A percentile compares a stretch with the other conserved stretches of the same genome.
Conservation (phyloP, 2,888 invertebrate species). For the Cepaea hortensis region DNA sequence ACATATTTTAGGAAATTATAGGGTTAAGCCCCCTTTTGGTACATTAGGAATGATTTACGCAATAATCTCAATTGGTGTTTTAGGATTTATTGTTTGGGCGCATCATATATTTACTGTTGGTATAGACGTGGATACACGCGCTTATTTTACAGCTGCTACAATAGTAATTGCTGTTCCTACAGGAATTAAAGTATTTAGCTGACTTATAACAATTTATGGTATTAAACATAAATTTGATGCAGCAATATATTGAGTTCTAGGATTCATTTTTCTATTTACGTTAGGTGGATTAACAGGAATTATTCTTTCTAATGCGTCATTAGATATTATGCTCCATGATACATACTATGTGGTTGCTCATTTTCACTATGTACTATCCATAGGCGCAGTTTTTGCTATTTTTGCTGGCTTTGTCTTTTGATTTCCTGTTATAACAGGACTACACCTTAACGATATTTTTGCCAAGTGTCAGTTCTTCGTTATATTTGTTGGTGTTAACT, state of each 20-base stretch:
- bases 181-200: too few relatives aligned
- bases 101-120: slow-evolving; percentile 90
- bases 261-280: slow-evolving; percentile 87
- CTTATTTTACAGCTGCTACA: too few relatives aligned
- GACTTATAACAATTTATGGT: slow-evolving; percentile 81
- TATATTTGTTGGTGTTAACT: slow-evolving; percentile 86
- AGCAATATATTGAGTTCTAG: too few relatives aligned
- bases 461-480: slow-evolving; percentile 83
- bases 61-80: too few relatives aligned
- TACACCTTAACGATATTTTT: slow-evolving; percentile 80
- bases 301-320: slow-evolving; percentile 82
- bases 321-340: slow-evolving; percentile 87
- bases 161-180: too few relatives aligned
- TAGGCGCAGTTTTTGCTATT: slow-evolving; percentile 87
- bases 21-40: too few relatives aligned
- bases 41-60: too few relatives aligned
- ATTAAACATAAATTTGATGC: slow-evolving; percentile 81
- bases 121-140: slow-evolving; percentile 87
- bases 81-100: too few relatives aligned
- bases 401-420: slow-evolving; percentile 85
- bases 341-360: slow-evolving; percentile 91
- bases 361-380: slow-evolving; percentile 88
- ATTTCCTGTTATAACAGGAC: slow-evolving; percentile 83
- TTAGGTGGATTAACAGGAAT: slow-evolving; percentile 81
- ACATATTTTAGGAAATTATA: too few relatives aligned